phyloP scores from a whole-genome alignment of 2,797 vertebrate species.

The Glyptemys insculpta region DNA sequence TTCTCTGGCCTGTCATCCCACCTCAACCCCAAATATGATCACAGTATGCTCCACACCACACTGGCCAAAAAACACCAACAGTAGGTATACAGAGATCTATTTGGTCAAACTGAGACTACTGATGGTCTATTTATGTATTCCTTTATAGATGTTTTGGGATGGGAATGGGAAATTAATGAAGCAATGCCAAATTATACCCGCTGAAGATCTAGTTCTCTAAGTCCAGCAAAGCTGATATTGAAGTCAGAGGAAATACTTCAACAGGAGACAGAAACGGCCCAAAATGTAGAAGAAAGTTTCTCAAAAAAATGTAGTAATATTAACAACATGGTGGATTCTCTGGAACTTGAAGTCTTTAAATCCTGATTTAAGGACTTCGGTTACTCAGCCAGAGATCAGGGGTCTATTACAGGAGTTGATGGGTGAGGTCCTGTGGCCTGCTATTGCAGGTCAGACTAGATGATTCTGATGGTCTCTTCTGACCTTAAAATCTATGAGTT shows the following conservation, averaged over 20 bases:
- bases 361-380: too few relatives aligned
- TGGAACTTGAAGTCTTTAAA: too few relatives aligned
- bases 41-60: not conserved
- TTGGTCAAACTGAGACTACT: not conserved
- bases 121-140: not conserved
- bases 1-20: not conserved
- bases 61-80: not conserved
- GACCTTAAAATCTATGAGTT: too few relatives aligned
- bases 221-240: not conserved
- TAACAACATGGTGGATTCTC: not conserved
- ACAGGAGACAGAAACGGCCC: not conserved
- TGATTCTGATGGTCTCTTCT: too few relatives aligned
- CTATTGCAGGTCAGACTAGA: too few relatives aligned
- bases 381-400: too few relatives aligned
- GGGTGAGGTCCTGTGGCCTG: too few relatives aligned
- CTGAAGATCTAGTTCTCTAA: not conserved
- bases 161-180: rapidly evolving
- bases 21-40: not conserved
- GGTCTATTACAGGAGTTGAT: too few relatives aligned
- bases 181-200: not conserved
- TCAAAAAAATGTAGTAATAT: not conserved
- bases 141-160: rapidly evolving
- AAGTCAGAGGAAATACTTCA: not conserved
- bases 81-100: not conserved
- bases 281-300: not conserved